Evolutionary conservation across 2,888 invertebrate genomes (phyloP).

Genomic region (Siphlonurus alternatus): DNA sequence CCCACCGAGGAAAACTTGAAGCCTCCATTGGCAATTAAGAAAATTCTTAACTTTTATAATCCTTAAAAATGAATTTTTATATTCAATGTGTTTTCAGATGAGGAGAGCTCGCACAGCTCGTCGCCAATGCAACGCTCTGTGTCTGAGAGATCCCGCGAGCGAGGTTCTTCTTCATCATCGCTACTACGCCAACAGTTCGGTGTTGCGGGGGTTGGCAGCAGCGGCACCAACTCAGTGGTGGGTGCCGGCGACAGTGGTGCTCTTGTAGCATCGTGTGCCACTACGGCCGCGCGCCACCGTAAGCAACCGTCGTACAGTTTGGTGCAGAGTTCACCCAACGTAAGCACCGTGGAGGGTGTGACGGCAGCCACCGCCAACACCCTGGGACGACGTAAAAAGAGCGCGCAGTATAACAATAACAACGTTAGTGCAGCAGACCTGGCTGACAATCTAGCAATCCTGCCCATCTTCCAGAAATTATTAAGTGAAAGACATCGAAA

Average conservation of each 20-base stretch:
- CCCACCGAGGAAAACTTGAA: no score
- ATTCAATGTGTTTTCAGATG: not conserved
- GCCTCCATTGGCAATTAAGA: no score
- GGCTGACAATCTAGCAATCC: conserved; percentile 51
- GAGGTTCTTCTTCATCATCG: conserved; percentile 18
- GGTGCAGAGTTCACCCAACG: conserved; percentile 43
- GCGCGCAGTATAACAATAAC: conserved; percentile 27
- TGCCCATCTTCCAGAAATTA: conserved; percentile 85
- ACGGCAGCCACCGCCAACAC: conserved; percentile 4
- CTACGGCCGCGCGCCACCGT: conserved; percentile 5
- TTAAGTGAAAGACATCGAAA: conserved; percentile 61
- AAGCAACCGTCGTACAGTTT: conserved; percentile 19
- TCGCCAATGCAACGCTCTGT: conserved; percentile 28
- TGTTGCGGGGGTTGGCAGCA: conserved; percentile 3
- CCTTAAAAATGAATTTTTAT: no score
- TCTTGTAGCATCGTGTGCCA: not conserved
- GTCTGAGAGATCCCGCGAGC: conserved; percentile 29
- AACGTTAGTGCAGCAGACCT: conserved; percentile 24
- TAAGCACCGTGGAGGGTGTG: conserved; percentile 17
- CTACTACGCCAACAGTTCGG: conserved; percentile 20
- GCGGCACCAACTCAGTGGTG: conserved; percentile 5
- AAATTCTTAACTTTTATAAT: no score
- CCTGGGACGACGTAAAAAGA: conserved; percentile 10
- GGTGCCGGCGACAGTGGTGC: not conserved
- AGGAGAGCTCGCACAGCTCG: not conserved